Evolutionary conservation across 2,888 invertebrate species (phyloP).

Genomic region (Athrips mouffetella): DNA sequence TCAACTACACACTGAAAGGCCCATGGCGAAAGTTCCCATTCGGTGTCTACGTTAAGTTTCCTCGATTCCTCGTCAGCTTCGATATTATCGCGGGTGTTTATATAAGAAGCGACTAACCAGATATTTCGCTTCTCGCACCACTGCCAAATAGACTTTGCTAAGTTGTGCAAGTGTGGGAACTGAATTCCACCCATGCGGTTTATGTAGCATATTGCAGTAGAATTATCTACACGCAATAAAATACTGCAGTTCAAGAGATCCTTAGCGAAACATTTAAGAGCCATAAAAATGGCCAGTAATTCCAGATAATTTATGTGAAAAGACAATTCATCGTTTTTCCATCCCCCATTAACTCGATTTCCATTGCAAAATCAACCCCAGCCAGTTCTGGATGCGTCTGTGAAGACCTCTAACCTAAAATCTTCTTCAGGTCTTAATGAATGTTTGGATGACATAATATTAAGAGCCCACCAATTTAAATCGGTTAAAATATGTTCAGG

Average conservation of each 20-base stretch:
- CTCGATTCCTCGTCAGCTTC: slow-evolving; percentile 16
- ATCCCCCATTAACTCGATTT: background rate
- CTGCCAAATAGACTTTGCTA: slow-evolving; percentile 11
- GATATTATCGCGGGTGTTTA: slow-evolving; percentile 14
- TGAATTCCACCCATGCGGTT: background rate
- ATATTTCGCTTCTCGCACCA: slow-evolving; percentile 14
- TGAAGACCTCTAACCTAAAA: background rate
- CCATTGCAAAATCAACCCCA: background rate
- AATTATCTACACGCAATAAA: background rate
- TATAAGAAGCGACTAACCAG: slow-evolving; percentile 7
- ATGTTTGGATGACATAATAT: background rate
- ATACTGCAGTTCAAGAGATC: background rate
- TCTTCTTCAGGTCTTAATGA: background rate
- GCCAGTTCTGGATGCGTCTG: background rate
- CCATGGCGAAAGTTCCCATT: no score
- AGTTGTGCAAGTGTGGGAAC: background rate
- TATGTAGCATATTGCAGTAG: slow-evolving; percentile 6
- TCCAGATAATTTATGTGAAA: slow-evolving; percentile 3
- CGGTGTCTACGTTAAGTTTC: no score
- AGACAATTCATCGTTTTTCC: background rate
- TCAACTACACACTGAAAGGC: no score
- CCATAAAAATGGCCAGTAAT: background rate
- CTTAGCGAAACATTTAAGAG: background rate
- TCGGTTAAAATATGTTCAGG: background rate
- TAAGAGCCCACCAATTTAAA: background rate